These are phyloP conservation scores for Masticophis lateralis DNA, from an alignment of 2,797 vertebrate genomes.

Conservation along the genomic window DNA sequence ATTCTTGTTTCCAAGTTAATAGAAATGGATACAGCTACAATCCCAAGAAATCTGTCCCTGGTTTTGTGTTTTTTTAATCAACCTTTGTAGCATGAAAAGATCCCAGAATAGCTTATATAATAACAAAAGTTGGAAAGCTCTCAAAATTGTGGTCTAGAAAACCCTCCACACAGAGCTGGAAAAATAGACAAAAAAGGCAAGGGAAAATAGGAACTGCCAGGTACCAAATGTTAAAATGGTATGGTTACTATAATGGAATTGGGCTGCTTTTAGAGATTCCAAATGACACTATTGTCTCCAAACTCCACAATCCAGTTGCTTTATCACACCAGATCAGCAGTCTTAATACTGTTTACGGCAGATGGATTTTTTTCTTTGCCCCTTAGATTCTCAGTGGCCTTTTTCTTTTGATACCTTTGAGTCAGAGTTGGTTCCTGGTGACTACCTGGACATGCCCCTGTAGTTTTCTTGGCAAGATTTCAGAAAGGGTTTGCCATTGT, in stretches of 20 bases:
- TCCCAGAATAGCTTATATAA: neutral
- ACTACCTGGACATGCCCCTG: neutral
- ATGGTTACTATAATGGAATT: neutral
- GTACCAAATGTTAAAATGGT: neutral
- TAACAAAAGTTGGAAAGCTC: neutral
- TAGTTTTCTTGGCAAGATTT: neutral
- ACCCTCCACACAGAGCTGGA: neutral
- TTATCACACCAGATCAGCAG: neutral
- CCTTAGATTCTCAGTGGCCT: neutral
- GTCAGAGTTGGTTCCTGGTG: neutral
- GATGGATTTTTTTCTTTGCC: neutral
- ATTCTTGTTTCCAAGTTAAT: neutral
- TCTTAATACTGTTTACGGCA: neutral
- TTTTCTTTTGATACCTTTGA: neutral
- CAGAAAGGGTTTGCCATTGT: neutral
- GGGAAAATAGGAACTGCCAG: neutral
- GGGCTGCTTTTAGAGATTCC: neutral
- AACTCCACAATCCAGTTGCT: neutral
- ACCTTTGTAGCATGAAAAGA: neutral
- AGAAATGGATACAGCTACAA: neutral
- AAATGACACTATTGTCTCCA: neutral
- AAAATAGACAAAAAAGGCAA: neutral
- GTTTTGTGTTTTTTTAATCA: neutral
- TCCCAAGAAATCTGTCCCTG: neutral
- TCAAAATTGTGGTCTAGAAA: neutral